These are phyloP conservation scores for Lerema accius DNA, from an alignment of 1,140 invertebrate species.

Conservation along the genomic window DNA sequence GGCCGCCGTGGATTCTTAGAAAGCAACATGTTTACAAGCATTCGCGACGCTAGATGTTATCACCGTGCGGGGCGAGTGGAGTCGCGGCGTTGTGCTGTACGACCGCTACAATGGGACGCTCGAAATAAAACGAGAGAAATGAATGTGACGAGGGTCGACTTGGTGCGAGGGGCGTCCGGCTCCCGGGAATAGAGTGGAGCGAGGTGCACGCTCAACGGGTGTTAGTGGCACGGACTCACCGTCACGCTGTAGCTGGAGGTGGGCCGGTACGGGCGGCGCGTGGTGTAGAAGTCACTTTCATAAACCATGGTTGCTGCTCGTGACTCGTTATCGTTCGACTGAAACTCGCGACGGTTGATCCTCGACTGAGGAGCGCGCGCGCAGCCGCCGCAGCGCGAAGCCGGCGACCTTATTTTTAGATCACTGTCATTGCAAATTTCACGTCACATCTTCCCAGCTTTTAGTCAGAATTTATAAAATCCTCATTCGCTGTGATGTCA, in stretches of 20 bases:
- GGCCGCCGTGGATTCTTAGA: conserved; percentile 52
- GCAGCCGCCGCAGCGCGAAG: conserved; percentile 48
- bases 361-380: conserved; percentile 68
- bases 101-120: conserved; percentile 42
- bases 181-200: conserved; percentile 72
- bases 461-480: conserved; percentile 62
- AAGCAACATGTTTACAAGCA: conserved; percentile 76
- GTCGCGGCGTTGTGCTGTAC: conserved; percentile 25
- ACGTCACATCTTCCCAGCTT: conserved; percentile 66
- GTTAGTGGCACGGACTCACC: conserved; percentile 85
- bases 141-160: conserved; percentile 59
- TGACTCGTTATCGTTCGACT: conserved; percentile 69
- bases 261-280: conserved; percentile 89
- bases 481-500: conserved; percentile 46
- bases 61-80: conserved; percentile 27
- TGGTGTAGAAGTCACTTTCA: conserved; percentile 94
- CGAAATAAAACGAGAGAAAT: conserved; percentile 45
- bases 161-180: conserved; percentile 76
- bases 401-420: conserved; percentile 76
- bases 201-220: conserved; percentile 66
- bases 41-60: conserved; percentile 42
- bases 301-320: conserved; percentile 90
- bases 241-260: conserved; percentile 88
- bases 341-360: conserved; percentile 72
- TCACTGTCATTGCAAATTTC: conserved; percentile 81